Evolutionary conservation across 2,797 vertebrate species (phyloP), one percentile per base, ranked within the genome.

Genomic region (Sebastes goodei): DNA sequence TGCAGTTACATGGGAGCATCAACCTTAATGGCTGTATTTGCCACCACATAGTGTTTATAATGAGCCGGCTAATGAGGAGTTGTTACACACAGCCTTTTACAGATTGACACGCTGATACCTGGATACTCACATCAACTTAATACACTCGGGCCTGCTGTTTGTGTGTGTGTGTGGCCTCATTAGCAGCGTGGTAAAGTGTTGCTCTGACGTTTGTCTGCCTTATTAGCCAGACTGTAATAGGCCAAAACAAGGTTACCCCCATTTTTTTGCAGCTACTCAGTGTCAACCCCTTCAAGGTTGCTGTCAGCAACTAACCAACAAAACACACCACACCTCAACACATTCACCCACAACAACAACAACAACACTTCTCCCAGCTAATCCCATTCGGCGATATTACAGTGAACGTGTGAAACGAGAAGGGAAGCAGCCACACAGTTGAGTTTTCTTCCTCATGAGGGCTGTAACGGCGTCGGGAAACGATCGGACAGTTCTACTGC

Each of bases 51-150:
- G 53, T 73, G 76, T 49, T 64, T 67, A 73, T 74, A 79, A 87
- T 69, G 80, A 87, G 65, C 12, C 30, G 10, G 53, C 68, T 87
- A 85, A 88, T 88, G 76, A 88, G 57, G 68, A 76, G n/a, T 20
- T 69, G 76, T 90, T 78, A 68, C 52, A 23, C 20, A 71, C 10
- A 68, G 78, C 5, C 35, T 66, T 68, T 52, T 9, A 52, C 15
- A 74, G 74, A 72, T 8, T 87, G 57, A 83, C 61, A 79, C 12
- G 3, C 4, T 38, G 64, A 64, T 56, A 85, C 61, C 64, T 71
- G 61, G 49, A 76, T 46, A 52, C 64, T 60, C 23, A 3, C 53
- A 62, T 78, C 38, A 78, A 27, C 32, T 76, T 71, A 77, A 83
- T 65, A 70, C 69, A 74, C 66, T 59, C 57, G 30, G 59, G 67